A percentile compares a stretch with the other conserved stretches of the same genome.
Conservation (phyloP, 2,888 invertebrate genomes). For the Melieria crassipennis region DNA sequence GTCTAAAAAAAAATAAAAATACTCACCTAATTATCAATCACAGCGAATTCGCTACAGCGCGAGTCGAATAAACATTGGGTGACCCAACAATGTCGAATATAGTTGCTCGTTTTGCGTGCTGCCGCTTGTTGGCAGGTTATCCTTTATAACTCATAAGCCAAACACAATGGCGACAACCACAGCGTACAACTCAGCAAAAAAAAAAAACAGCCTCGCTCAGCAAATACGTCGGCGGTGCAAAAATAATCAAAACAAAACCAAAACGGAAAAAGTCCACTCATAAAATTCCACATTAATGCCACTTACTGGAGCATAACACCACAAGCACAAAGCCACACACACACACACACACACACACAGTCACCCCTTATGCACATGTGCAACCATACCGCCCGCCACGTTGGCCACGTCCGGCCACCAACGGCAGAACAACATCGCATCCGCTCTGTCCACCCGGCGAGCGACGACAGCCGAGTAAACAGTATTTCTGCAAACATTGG, state of each 20-base stretch:
- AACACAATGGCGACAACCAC: neutral
- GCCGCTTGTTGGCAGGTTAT: no score
- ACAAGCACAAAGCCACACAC: constrained; percentile 33
- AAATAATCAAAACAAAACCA: no score
- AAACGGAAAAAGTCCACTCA: constrained; percentile 11
- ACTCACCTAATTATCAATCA: no score
- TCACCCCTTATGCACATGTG: neutral
- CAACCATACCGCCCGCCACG: neutral
- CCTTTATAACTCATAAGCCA: neutral
- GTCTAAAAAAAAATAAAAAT: no score
- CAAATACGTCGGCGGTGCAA: no score
- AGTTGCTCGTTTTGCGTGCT: no score
- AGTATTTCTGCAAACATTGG: constrained; percentile 33
- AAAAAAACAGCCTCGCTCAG: neutral
- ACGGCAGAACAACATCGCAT: constrained; percentile 23
- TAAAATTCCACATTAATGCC: constrained; percentile 31
- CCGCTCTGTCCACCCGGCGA: neutral
- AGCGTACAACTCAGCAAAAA: constrained; percentile 6
- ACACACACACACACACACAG: constrained; percentile 2
- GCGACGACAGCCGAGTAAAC: neutral
- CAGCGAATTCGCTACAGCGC: no score
- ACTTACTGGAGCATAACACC: constrained; percentile 34
- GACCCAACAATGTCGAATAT: no score
- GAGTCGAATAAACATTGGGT: no score
- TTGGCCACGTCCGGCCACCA: constrained; percentile 20